Base-by-base conservation (phyloP, 2,888 invertebrate genomes). In the Acanthosepion pharaonis region DNA sequence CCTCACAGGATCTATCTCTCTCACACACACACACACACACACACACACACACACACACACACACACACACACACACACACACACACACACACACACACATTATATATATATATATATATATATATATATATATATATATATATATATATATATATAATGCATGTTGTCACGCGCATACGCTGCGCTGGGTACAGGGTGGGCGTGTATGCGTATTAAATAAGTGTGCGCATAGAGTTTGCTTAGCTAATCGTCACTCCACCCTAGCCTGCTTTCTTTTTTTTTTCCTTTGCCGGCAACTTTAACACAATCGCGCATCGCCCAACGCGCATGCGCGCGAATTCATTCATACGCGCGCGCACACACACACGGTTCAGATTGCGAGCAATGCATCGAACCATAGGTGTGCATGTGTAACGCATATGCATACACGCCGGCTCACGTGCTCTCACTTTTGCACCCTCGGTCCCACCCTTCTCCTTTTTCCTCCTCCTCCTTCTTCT, bases 61-160 rank as follows among this genome's bases (percentile, higher is more conserved):
- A 78, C 33, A n/a, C 20, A 42, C 48, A 93, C n/a, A 5, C 6
- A 59, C 25, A 59, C 23, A n/a, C 15, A 78, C 33, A n/a, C 20
- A 42, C 48, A 93, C n/a, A 5, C 6, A 59, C 25, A 59, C 23
- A n/a, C 15, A 78, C 33, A n/a, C 20, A 42, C 48, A 93, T n/a
- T n/a, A 92, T 92, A 92, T 92, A 92, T 92, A 92, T 92, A 92
- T 92, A 92, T 92, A 48, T 93, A 93, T 93, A 93, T 93, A 93
- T 93, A 93, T 93, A 93, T 93, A 93, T 93, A 93, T 93, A 92
- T 92, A 92, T 92, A 92, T 92, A 92, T 92, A 92, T 92, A 92
- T 92, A 92, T 92, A 92, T 92, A 92, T 92, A 92, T 92, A 92
- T 92, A 92, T 92, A 92, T 92, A 92, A 33, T 93, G 48, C 48